These are phyloP conservation scores for Lasioglossum figueresi DNA, from an alignment of 2,888 invertebrate genomes.

Conservation along the genomic window DNA sequence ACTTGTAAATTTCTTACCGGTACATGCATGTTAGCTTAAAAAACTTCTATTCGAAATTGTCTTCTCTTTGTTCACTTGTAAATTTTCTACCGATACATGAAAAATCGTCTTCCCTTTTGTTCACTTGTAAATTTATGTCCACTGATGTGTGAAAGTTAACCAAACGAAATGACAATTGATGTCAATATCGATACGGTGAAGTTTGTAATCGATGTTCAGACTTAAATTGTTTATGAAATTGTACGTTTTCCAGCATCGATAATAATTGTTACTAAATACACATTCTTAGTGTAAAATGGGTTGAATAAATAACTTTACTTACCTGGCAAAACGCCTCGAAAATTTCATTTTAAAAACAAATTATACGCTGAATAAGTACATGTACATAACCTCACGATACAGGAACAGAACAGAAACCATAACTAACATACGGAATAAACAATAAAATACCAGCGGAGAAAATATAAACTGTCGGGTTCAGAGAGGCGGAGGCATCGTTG, in stretches of 20 bases:
- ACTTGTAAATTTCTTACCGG: not conserved
- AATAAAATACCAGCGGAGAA: not conserved
- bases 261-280: not conserved
- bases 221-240: not conserved
- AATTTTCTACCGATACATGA: not conserved
- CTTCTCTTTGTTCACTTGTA: too few relatives aligned
- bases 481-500: slow-evolving; percentile 22
- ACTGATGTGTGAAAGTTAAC: slow-evolving; percentile 4
- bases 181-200: slow-evolving; percentile 28
- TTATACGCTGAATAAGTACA: not conserved
- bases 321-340: slow-evolving; percentile 16
- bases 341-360: not conserved
- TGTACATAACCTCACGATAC: not conserved
- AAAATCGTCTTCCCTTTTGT: not conserved
- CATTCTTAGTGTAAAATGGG: not conserved
- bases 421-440: not conserved
- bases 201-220: not conserved
- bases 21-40: too few relatives aligned
- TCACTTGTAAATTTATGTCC: slow-evolving; percentile 39
- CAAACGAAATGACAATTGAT: slow-evolving; percentile 28
- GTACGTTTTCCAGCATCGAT: too few relatives aligned
- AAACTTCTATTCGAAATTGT: too few relatives aligned
- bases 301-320: slow-evolving; percentile 16
- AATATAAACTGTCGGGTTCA: not conserved
- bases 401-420: not conserved